Evolutionary conservation across 2,888 invertebrate species (phyloP).

Genomic region (Xanthorhoe designata): DNA sequence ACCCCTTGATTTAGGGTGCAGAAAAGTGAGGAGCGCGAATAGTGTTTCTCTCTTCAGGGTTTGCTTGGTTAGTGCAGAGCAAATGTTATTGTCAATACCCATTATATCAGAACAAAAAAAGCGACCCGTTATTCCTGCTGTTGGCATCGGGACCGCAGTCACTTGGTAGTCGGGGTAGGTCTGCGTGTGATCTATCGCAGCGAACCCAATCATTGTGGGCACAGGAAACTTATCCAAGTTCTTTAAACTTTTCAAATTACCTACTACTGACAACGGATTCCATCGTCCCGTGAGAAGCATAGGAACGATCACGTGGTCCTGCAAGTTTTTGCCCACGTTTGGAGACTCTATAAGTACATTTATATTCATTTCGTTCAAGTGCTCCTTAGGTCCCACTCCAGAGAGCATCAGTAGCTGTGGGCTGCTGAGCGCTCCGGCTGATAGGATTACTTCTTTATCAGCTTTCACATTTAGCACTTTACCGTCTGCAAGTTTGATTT

Average conservation of each 20-base stretch:
- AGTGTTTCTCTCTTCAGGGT: slow-evolving; percentile 49
- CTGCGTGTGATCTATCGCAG: slow-evolving; percentile 53
- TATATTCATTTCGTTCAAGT: slow-evolving; percentile 57
- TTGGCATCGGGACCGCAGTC: slow-evolving; percentile 46
- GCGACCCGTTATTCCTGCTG: slow-evolving; percentile 46
- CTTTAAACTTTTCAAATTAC: slow-evolving; percentile 45
- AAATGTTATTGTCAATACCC: slow-evolving; percentile 52
- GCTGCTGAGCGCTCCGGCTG: slow-evolving; percentile 63
- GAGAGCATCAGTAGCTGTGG: slow-evolving; percentile 70
- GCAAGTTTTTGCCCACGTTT: slow-evolving; percentile 61
- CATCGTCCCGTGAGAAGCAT: slow-evolving; percentile 51
- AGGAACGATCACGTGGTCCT: slow-evolving; percentile 60
- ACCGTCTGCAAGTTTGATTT: slow-evolving; percentile 50
- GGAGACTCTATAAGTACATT: slow-evolving; percentile 54
- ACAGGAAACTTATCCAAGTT: slow-evolving; percentile 56
- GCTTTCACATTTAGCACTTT: slow-evolving; percentile 47
- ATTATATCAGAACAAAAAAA: slow-evolving; percentile 52
- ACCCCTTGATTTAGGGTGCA: slow-evolving; percentile 61
- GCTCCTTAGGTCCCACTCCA: slow-evolving; percentile 62
- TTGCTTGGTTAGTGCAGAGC: slow-evolving; percentile 46
- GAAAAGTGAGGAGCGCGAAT: slow-evolving; percentile 50
- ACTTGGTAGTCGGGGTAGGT: slow-evolving; percentile 61
- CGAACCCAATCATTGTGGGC: slow-evolving; percentile 54
- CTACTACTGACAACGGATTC: slow-evolving; percentile 35
- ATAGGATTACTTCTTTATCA: slow-evolving; percentile 61